Base-by-base conservation (phyloP, 1,140 invertebrate genomes). In the Tetranychus cinnabarinus region DNA sequence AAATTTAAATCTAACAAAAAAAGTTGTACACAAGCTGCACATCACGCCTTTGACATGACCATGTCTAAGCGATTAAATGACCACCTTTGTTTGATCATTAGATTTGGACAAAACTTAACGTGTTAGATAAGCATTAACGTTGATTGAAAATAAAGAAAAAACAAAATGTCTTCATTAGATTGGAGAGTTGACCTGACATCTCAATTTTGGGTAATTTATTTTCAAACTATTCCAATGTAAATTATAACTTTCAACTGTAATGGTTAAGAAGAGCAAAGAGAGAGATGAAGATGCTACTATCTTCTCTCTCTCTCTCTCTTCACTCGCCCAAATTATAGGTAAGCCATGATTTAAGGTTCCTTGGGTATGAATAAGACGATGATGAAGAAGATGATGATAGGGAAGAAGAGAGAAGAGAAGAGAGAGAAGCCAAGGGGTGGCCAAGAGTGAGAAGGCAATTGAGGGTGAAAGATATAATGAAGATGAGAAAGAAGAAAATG, bases 291-390 rank as follows among this genome's bases (percentile, higher is more conserved):
- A 15, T n/a, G 13, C 46, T 47, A 59, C 15, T 33, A 33, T 42
- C 23, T 33, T 46, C n/a, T 35, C 33, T 63, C 42, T 36, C 52
- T 58, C 58, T 58, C 46, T 48, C 23, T 57, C 58, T 59, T 59
- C 61, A 63, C 46, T 63, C 61, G 62, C 37, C 59, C 37, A 39
- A 34, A 57, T 33, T 23, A 23, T 23, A 23, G 23, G 23, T 23
- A 23, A 23, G 23, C 23, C 23, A 23, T 23, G 23, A 23, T 23
- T 23, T 23, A 23, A 23, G 23, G 35, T 23, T 36, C 15, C 31
- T 57, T 15, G n/a, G 7, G 31, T 33, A 31, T 57, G 34, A 15
- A 10, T n/a, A 23, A 36, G 35, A 57, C 6, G 56, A 35, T 36
- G 35, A 57, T 15, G 13, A 45, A 39, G 34, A 34, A 36, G 56